Evolutionary conservation across 2,888 invertebrate genomes (phyloP), one percentile per base, ranked within the genome.

Genomic region (Hermaeophaga mercurialis): DNA sequence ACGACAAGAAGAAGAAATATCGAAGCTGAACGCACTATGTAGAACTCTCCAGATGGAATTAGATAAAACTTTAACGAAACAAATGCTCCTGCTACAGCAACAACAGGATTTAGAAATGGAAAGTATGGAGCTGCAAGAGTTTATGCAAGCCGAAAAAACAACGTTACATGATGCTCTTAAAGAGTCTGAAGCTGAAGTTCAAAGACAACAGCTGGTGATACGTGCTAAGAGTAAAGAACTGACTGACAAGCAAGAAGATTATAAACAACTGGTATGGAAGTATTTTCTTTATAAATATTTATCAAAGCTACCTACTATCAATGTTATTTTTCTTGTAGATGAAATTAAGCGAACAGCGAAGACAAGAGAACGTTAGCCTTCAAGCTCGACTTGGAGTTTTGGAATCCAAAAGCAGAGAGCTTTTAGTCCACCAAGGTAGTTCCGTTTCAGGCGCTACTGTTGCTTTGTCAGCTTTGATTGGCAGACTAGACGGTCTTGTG

Each of bases 81-180:
- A 89, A 63, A 86, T 87, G 50, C 77, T 82, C 9, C 77, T 91
- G 39, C 79, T 89, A 53, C 86, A 88, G 62, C 88, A 92, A 63
- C 86, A 91, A 63, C 83, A 86, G 57, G 90, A 90, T 68, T 82
- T 88, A 17, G 92, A 94, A 75, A 84, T 83, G 14, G 94, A 94
- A 74, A 87, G 90, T 19, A 81, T 83, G 1, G 94, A 94, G 77
- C 81, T 94, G 79, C 91, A 92, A 73, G 93, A 94, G 72, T 94
- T 94, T 75, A 81, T 94, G 61, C 90, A 91, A 67, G 89, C 90
- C 7, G 94, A 94, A 78, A 93, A 93, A 69, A 83, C 85, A 3
- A 87, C 91, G 6, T 81, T 94, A 65, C 83, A 85, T 15, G 92
- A 93, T 71, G 88, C 91, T 0, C 80, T 94, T 36, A 85, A 86